Conservation (phyloP, 1,140 invertebrate species). For the Danaus plexippus region DNA sequence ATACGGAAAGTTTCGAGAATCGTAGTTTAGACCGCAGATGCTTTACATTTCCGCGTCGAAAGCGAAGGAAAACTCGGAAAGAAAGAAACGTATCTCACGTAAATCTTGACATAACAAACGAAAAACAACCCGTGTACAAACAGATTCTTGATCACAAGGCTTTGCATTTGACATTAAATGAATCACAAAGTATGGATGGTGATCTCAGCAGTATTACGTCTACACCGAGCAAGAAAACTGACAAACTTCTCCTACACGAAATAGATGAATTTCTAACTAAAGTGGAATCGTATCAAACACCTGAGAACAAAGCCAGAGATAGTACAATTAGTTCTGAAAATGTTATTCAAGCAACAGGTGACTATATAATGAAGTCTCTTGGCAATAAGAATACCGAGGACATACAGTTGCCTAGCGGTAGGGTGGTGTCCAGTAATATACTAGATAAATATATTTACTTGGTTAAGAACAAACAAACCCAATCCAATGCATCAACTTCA, state of each 20-base stretch:
- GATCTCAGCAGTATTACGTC: slow-evolving; percentile 59
- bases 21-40: slow-evolving; percentile 45
- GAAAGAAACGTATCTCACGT: slow-evolving; percentile 14
- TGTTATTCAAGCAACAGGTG: slow-evolving; percentile 53
- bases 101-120: no score
- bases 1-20: slow-evolving; percentile 43
- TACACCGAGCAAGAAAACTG: slow-evolving; percentile 61
- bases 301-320: slow-evolving; percentile 39
- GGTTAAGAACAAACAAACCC: slow-evolving; percentile 38
- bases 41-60: slow-evolving; percentile 56
- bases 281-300: slow-evolving; percentile 67
- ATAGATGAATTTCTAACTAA: slow-evolving; percentile 72
- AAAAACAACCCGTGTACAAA: no score
- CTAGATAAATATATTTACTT: slow-evolving; percentile 66
- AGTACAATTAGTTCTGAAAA: slow-evolving; percentile 41
- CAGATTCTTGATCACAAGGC: no score
- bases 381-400: slow-evolving; percentile 39
- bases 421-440: slow-evolving; percentile 39
- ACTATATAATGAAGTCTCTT: slow-evolving; percentile 49
- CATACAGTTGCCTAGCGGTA: slow-evolving; percentile 48
- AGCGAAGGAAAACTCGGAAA: slow-evolving; percentile 39
- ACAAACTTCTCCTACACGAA: slow-evolving; percentile 66
- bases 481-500: slow-evolving; percentile 20
- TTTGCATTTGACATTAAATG: slow-evolving; percentile 27
- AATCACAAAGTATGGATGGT: slow-evolving; percentile 59